Evolutionary conservation across 2,113 vertebrate genomes (phyloP), one percentile per base, ranked within the genome.

Genomic region (Excalfactoria chinensis): DNA sequence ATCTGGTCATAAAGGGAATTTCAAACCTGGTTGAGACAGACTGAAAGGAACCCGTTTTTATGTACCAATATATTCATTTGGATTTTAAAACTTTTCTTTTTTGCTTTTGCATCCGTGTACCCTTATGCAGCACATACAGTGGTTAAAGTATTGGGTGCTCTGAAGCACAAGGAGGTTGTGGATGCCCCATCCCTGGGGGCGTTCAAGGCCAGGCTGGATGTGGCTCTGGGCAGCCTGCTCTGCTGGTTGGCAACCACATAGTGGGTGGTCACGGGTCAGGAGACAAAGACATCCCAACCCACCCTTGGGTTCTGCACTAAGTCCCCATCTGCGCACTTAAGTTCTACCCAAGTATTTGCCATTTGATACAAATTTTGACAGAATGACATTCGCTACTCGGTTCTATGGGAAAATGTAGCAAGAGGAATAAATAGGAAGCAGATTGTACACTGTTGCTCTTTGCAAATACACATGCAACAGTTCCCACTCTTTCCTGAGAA

Each of bases 401-500:
- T 87, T 85, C 78, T 73, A 25, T 28, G 68, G 43, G 77, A 95
- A 87, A 41, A 87, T 26, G 2, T 1, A 67, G 8, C 32, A 84
- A 66, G 34, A 76, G 67, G 9, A 90, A 59, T 66, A 70, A 85
- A 93, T 43, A 85, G 37, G 75, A 87, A 92, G 71, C 71, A 89
- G 20, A 82, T 26, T 73, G 62, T 59, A 64, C 20, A 26, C 19
- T 67, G 70, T 11, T 82, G 59, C 77, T 89, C 46, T 91, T 89
- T 82, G 77, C n/a, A 43, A 88, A 92, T 56, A 87, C 28, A 13
- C 44, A 32, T 20, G 62, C 84, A 87, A 70, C 44, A 73, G 59
- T 83, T 93, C 67, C 51, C 70, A 74, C 68, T n/a, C 87, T 87
- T 73, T 63, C 21, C 69, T 4, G 1, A 1, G 2, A 64, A 93